Evolutionary conservation across 2,888 invertebrate genomes (phyloP).

Genomic region (Laspeyria flexula): DNA sequence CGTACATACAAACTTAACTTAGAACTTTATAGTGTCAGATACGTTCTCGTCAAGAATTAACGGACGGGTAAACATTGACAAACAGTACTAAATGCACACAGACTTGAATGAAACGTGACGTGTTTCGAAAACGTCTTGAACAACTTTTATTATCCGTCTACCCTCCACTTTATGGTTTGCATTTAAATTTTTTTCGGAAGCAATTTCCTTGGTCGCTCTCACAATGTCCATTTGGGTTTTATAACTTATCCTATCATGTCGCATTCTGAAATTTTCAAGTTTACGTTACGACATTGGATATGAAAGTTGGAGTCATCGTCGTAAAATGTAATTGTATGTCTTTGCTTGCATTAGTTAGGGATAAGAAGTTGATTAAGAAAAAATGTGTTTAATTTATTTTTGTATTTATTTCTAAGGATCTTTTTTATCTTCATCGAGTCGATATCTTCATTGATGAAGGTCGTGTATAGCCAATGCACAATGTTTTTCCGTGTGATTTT

Average conservation of each 20-base stretch:
- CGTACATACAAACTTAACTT: background rate
- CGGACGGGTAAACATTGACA: conserved; percentile 22
- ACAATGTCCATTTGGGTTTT: background rate
- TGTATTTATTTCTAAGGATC: no score
- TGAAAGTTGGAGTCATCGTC: background rate
- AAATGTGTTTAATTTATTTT: no score
- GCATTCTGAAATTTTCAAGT: background rate
- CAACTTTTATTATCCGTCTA: background rate
- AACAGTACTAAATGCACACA: conserved; percentile 17
- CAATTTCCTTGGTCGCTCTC: background rate
- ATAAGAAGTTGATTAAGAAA: no score
- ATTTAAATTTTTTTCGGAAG: background rate
- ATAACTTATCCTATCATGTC: background rate
- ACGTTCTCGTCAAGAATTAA: conserved; percentile 16
- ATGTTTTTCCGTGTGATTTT: no score
- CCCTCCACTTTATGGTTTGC: background rate
- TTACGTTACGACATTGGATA: background rate
- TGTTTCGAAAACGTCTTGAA: conserved; percentile 11
- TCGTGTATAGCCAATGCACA: no score
- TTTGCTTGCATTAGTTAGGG: background rate
- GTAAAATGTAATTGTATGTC: background rate
- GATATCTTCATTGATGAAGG: no score
- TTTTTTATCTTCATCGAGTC: no score
- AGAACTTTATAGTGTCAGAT: conserved; percentile 11
- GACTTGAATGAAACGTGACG: conserved; percentile 17